Evolutionary conservation across 1,140 invertebrate genomes (phyloP).

Genomic region (Drosophila rufa): DNA sequence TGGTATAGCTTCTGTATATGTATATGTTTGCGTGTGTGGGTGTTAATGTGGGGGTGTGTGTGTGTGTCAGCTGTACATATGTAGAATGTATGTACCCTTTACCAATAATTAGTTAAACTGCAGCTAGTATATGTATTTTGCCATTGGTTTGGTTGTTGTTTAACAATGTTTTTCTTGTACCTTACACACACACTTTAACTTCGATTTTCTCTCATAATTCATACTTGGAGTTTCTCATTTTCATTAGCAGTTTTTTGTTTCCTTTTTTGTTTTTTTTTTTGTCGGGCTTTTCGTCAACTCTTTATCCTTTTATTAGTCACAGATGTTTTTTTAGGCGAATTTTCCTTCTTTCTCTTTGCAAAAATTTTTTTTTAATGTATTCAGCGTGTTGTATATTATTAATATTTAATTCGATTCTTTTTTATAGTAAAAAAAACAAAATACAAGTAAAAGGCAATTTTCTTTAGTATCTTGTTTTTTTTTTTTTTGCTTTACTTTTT

Average conservation of each 20-base stretch:
- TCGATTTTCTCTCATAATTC: conserved; percentile 28
- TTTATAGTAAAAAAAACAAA: conserved; percentile 71
- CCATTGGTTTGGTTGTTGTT: conserved; percentile 28
- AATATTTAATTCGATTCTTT: conserved; percentile 41
- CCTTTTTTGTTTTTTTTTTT: conserved; percentile 39
- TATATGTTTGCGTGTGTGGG: conserved; percentile 22
- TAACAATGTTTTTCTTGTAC: conserved; percentile 38
- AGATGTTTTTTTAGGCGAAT: conserved; percentile 65
- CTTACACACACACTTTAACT: conserved; percentile 26
- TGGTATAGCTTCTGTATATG: conserved; percentile 50
- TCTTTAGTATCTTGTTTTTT: conserved; percentile 39
- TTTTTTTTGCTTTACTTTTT: conserved; percentile 58
- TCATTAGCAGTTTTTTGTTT: conserved; percentile 34
- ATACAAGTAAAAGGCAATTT: conserved; percentile 81
- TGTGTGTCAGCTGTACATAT: conserved; percentile 69
- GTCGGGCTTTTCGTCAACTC: conserved; percentile 11
- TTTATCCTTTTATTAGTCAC: conserved; percentile 65
- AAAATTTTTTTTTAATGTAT: conserved; percentile 59
- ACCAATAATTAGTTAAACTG: conserved; percentile 58
- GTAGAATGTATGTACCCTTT: conserved; percentile 79
- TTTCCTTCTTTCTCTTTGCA: conserved; percentile 16
- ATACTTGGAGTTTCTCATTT: conserved; percentile 32
- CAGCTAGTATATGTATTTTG: conserved; percentile 48
- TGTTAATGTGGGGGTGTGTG: conserved; percentile 9
- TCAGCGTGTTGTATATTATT: conserved; percentile 73